Conservation (phyloP, 2,113 vertebrate species). For the Porphyrio hochstetteri region DNA sequence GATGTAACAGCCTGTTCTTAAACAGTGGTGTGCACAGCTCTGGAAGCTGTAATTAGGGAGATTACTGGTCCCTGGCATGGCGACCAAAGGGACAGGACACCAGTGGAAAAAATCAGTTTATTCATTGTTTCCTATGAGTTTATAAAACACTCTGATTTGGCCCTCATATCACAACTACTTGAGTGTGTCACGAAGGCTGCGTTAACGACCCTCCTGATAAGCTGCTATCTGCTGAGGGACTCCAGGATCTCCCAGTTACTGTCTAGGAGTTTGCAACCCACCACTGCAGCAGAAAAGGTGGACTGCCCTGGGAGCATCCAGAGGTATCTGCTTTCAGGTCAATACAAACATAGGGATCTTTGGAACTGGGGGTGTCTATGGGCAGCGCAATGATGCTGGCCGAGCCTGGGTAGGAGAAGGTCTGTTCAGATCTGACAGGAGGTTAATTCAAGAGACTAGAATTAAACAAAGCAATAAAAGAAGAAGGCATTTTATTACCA, state of each 20-base stretch:
- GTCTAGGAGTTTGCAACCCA: background rate
- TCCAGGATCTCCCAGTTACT: background rate
- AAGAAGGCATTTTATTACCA: constrained; percentile 35
- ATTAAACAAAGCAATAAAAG: constrained; percentile 29
- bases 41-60: background rate
- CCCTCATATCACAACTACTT: background rate
- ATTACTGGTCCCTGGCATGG: background rate
- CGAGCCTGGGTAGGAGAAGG: background rate
- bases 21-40: background rate
- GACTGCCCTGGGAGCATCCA: background rate
- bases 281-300: background rate
- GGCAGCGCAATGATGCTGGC: background rate
- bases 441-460: constrained; percentile 10
- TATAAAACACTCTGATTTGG: background rate
- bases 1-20: background rate
- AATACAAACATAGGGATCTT: background rate
- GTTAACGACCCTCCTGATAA: background rate
- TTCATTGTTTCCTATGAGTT: background rate
- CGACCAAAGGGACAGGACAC: background rate
- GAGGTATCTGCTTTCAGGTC: background rate
- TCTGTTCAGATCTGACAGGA: background rate
- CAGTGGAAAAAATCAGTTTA: background rate
- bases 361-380: background rate
- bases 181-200: background rate
- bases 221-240: background rate